phyloP scores from a whole-genome alignment of 2,888 invertebrate species.

The Aethes cnicana region DNA sequence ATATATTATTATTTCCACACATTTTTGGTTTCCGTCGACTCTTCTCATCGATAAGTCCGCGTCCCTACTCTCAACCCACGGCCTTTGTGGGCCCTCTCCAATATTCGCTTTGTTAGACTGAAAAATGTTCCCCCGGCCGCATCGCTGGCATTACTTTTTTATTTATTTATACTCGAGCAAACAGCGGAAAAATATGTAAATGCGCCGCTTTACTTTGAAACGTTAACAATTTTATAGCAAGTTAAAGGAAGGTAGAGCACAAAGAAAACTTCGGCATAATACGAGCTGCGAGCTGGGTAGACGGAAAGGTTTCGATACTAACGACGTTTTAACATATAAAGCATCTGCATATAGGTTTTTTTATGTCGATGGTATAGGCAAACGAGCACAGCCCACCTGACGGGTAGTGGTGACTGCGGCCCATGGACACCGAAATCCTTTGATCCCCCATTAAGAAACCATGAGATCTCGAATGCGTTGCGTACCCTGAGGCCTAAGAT shows the following conservation, averaged over 20 bases:
- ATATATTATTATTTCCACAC: not conserved
- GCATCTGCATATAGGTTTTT: no score
- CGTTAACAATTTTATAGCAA: constrained; percentile 16
- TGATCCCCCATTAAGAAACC: no score
- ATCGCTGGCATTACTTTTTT: constrained; percentile 25
- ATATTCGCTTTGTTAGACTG: constrained; percentile 81
- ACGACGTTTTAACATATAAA: no score
- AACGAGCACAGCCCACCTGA: no score
- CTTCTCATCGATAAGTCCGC: constrained; percentile 31
- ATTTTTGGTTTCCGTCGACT: constrained; percentile 39
- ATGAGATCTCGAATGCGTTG: no score
- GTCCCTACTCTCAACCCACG: constrained; percentile 44
- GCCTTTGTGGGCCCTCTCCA: constrained; percentile 79
- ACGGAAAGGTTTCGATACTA: not conserved
- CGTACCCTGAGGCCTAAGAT: no score
- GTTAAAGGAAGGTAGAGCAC: constrained; percentile 1
- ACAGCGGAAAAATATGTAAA: constrained; percentile 27
- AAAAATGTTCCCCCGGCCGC: constrained; percentile 59
- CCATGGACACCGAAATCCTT: no score
- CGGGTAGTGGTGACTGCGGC: no score
- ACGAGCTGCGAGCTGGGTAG: not conserved
- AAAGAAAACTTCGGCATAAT: not conserved
- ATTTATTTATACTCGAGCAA: constrained; percentile 26
- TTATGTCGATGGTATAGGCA: no score
- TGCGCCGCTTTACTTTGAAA: constrained; percentile 22